phyloP scores from a whole-genome alignment of 1,140 invertebrate species.

The Drosophila trapezifrons region DNA sequence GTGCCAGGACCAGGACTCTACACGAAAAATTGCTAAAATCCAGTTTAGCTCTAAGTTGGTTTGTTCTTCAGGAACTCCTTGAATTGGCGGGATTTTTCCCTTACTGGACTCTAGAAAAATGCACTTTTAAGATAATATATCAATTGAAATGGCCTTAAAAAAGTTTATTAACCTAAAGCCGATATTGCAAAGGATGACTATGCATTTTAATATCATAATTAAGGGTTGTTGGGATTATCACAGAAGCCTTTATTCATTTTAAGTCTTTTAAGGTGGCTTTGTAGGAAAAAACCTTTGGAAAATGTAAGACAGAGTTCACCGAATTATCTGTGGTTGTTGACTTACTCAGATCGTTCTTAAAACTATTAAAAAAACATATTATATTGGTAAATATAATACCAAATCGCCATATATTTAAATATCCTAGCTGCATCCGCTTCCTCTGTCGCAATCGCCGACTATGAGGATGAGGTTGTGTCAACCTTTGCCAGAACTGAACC shows the following conservation, averaged over 20 bases:
- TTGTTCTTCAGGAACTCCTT: not conserved
- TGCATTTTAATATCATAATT: not conserved
- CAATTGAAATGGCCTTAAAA: too few species aligned
- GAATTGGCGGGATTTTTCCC: constrained; percentile 1
- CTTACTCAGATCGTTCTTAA: not conserved
- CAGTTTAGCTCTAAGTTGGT: constrained; percentile 10
- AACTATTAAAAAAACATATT: too few species aligned
- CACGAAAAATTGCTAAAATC: constrained; percentile 27
- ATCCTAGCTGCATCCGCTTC: not conserved
- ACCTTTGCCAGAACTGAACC: not conserved
- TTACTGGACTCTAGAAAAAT: not conserved
- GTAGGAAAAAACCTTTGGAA: not conserved
- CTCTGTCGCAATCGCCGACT: not conserved
- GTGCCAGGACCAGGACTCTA: constrained; percentile 22
- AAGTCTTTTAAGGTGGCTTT: not conserved
- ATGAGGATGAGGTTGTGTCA: not conserved
- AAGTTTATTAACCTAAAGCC: not conserved
- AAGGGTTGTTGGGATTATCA: not conserved
- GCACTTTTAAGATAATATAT: not conserved
- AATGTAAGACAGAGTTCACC: not conserved
- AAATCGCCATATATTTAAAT: not conserved
- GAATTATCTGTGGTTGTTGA: not conserved
- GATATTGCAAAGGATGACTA: not conserved
- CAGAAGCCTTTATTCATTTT: not conserved
- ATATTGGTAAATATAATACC: too few species aligned